Conservation (phyloP, 2,888 invertebrate genomes). For the Sinelater perroti region DNA sequence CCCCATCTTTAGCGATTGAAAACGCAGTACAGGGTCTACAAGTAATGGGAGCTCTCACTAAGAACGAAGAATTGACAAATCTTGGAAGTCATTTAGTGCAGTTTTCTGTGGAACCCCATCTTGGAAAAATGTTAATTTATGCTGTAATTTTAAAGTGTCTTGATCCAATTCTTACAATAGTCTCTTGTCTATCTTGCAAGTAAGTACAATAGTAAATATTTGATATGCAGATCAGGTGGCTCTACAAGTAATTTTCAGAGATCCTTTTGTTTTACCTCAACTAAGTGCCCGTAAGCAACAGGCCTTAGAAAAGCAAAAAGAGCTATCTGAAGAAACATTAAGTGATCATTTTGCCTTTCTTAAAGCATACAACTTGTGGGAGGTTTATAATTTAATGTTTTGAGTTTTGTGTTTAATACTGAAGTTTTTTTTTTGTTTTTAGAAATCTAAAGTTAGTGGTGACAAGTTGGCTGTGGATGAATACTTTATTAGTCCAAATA, state of each 20-base stretch:
- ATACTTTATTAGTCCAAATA: constrained; percentile 79
- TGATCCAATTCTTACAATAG: constrained; percentile 91
- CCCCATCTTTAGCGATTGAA: constrained; percentile 77
- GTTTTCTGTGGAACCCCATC: constrained; percentile 88
- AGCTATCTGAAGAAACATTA: constrained; percentile 77
- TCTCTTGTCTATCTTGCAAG: constrained; percentile 82
- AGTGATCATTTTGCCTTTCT: constrained; percentile 93
- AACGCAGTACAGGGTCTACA: constrained; percentile 77
- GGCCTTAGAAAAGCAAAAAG: constrained; percentile 69
- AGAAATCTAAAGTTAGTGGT: constrained; percentile 68
- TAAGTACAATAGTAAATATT: constrained; percentile 52
- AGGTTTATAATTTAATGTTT: constrained; percentile 54
- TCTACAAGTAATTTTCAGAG: too few relatives aligned
- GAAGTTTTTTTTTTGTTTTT: constrained; percentile 25
- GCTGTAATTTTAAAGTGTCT: constrained; percentile 90
- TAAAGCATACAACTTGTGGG: constrained; percentile 75
- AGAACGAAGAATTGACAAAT: constrained; percentile 86
- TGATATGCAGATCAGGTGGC: too few relatives aligned
- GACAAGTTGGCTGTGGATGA: constrained; percentile 77
- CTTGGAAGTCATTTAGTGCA: constrained; percentile 91
- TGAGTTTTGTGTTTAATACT: not conserved
- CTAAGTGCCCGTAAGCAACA: constrained; percentile 71
- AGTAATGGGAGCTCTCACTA: constrained; percentile 85
- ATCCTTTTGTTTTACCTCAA: constrained; percentile 80
- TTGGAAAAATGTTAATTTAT: constrained; percentile 92